A percentile compares a stretch with the other conserved stretches of the same genome.
Evolutionary conservation across 2,797 vertebrate genomes (phyloP).

Genomic region (Taenioides sp.): DNA sequence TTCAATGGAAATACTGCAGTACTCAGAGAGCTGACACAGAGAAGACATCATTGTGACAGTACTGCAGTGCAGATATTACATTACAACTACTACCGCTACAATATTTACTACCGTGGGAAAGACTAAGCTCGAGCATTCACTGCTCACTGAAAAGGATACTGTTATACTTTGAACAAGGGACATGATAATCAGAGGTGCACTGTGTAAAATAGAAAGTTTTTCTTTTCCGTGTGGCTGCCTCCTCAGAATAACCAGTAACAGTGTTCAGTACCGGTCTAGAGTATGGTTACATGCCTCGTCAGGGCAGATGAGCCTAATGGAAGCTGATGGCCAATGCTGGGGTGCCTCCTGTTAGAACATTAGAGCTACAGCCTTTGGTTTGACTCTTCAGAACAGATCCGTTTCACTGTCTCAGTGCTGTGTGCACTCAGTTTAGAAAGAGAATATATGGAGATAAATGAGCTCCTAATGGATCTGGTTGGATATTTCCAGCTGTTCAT

Average conservation of each 20-base stretch:
- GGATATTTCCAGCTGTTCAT: not conserved
- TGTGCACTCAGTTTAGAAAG: not conserved
- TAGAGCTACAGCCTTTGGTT: conserved; percentile 41
- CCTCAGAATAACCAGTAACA: conserved; percentile 70
- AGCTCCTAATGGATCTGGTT: not conserved
- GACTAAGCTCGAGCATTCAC: not conserved
- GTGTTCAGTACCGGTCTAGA: conserved; percentile 61
- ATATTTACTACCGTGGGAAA: too few relatives aligned
- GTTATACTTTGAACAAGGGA: not conserved
- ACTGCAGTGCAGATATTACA: not conserved
- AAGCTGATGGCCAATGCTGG: conserved; percentile 47
- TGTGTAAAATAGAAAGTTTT: conserved; percentile 4
- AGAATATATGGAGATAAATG: too few relatives aligned
- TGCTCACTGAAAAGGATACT: not conserved
- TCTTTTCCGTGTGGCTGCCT: conserved; percentile 36
- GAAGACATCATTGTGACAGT: not conserved
- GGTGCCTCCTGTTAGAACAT: conserved; percentile 48
- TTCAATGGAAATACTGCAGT: too few relatives aligned
- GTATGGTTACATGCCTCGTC: conserved; percentile 71
- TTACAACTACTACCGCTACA: not conserved
- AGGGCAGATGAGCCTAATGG: conserved; percentile 75
- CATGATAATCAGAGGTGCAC: not conserved
- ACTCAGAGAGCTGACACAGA: too few relatives aligned
- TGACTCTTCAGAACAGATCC: conserved; percentile 35
- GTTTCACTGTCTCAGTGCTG: conserved; percentile 23